Base-by-base conservation (phyloP, 1,140 invertebrate genomes). In the Meloidogyne floridensis region DNA sequence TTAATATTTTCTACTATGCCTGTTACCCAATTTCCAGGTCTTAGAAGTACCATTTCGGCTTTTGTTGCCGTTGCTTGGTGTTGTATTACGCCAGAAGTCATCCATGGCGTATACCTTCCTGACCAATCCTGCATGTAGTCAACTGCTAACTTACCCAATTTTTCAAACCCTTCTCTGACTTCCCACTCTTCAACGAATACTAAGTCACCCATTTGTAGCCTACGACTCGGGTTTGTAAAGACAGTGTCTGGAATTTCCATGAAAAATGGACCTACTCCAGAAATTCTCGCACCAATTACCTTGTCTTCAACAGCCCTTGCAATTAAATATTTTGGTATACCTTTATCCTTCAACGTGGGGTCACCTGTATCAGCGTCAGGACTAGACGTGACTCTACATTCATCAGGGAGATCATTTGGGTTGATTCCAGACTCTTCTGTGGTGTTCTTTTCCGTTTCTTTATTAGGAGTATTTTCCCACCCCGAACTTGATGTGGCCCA, bases 181-280 rank as follows among this genome's bases (percentile, higher is more conserved):
- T n/a, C n/a, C 72, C 72, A 73, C 13, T 73, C 5, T 0, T 15
- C 18, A n/a, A 74, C n/a, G 15, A 74, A 15, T 53, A 74, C 72
- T 0, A 74, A 13, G 5, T 73, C 72, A 18, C 72, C 72, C 5
- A 74, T 18, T 74, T 74, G 72, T 15, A 74, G 15, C 1, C 11
- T 43, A 43, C 72, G 11, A 47, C 54, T 15, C 6, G 2, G 5
- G 3, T 18, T 15, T 15, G 54, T 51, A 10, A 74, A 18, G 2
- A 47, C n/a, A 74, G 32, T 32, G 32, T 74, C 72, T 5, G 72
- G 72, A 18, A 74, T 74, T 6, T 43, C 11, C 72, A 74, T 74
- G n/a, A 74, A 74, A 18, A 74, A 74, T 6, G 72, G 72, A 6
- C 72, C 72, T 13, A 13, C 10, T 5, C 18, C 72, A n/a, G 32